Conservation (phyloP, 2,797 vertebrate species). For the Silurus aristotelis region DNA sequence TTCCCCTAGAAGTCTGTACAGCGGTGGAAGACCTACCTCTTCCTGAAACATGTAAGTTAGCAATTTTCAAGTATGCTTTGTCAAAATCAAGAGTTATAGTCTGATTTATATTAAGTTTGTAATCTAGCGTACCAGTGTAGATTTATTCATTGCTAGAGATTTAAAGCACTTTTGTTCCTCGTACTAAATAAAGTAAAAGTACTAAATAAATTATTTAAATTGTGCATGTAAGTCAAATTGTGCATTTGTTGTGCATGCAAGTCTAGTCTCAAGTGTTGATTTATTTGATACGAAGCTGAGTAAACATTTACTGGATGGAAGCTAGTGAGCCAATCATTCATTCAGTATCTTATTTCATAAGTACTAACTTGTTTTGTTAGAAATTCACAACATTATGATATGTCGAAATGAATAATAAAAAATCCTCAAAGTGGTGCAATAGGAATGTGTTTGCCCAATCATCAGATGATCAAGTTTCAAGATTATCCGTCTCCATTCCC, state of each 20-base stretch:
- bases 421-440: not conserved
- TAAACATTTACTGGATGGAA: not conserved
- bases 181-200: too few relatives aligned
- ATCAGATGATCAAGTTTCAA: not conserved
- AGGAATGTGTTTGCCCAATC: not conserved
- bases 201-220: not conserved
- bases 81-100: too few relatives aligned
- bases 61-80: too few relatives aligned
- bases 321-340: not conserved
- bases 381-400: not conserved
- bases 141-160: too few relatives aligned
- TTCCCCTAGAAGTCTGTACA: too few relatives aligned
- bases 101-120: too few relatives aligned
- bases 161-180: too few relatives aligned
- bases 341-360: not conserved
- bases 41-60: too few relatives aligned
- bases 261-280: not conserved
- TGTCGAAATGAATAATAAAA: not conserved
- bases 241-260: not conserved
- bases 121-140: too few relatives aligned
- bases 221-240: not conserved
- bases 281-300: not conserved
- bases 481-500: too few relatives aligned
- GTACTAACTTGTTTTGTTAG: not conserved
- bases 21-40: too few relatives aligned